A percentile compares a stretch with the other conserved stretches of the same genome.
Conservation (phyloP, 2,797 vertebrate genomes). For the Coregonus sp. region DNA sequence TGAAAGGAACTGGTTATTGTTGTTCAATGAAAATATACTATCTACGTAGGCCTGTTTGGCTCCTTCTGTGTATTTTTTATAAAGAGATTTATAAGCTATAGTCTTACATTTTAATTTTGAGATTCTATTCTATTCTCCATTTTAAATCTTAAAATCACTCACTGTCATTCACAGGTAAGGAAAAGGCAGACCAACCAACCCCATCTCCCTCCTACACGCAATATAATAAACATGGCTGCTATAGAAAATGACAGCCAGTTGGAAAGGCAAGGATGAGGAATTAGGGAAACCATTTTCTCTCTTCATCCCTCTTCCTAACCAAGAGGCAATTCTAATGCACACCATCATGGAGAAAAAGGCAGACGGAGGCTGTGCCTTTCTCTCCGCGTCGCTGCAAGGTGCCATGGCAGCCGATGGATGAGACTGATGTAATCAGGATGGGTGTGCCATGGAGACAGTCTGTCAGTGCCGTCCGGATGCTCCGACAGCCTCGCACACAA, state of each 20-base stretch:
- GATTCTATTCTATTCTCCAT: not conserved
- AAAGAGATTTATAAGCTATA: not conserved
- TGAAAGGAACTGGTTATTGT: not conserved
- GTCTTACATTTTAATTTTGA: not conserved
- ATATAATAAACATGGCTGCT: not conserved
- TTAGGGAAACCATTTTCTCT: constrained; percentile 59
- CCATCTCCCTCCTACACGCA: not conserved
- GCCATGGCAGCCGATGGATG: constrained; percentile 49
- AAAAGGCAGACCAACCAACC: not conserved
- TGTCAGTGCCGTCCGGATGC: constrained; percentile 57
- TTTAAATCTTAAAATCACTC: not conserved
- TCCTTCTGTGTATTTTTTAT: not conserved
- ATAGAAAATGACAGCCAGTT: not conserved
- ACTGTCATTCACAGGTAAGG: not conserved
- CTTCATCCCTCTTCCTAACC: constrained; percentile 12
- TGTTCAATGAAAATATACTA: not conserved
- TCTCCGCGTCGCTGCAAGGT: constrained; percentile 60
- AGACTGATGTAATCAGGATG: constrained; percentile 72
- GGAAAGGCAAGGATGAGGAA: constrained; percentile 5
- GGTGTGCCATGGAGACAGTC: constrained; percentile 74
- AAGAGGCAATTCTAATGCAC: not conserved
- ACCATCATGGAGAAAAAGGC: constrained; percentile 37
- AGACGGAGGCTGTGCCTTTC: constrained; percentile 43
- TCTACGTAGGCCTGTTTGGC: not conserved
- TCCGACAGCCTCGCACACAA: constrained; percentile 36